Base-by-base conservation (phyloP, 2,888 invertebrate species). In the Andrena dorsata region DNA sequence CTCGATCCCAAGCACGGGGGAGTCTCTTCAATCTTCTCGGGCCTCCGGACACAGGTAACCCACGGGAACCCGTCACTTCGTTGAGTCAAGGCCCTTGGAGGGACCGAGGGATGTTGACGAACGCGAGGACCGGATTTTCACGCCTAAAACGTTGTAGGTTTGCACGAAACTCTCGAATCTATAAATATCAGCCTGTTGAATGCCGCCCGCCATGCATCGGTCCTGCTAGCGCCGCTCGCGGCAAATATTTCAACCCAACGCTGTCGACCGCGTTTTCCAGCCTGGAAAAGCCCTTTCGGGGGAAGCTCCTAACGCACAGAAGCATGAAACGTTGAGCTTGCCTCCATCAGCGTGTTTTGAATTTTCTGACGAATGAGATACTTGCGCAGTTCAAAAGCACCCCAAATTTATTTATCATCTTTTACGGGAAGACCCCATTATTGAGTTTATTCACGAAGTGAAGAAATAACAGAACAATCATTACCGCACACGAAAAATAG, bases 161-260 rank as follows among this genome's bases (percentile, higher is more conserved):
- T 89, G 86, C 90, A 88, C 88, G 89, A 90, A 90, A 91, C 90
- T 91, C 91, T 87, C 83, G 83, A 84, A 80, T 92, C 92, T 92
- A 92, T 92, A 90, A 92, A 92, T 92, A 92, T 91, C 91, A 82
- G 88, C 66, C 86, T 83, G 90, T 92, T 91, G 90, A 91, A 91
- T 90, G 80, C 86, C 86, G 87, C 89, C 90, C 90, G 89, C 89
- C 92, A 90, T 89, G 23, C 41, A 41, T 41, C 60, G 51, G 47
- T 75, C 30, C 75, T 76, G 68, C 83, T 84, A 83, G 88, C 88
- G 91, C 89, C 88, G 85, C 84, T 81, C 77, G 80, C 75, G 83
- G 78, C 49, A 85, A 87, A 85, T 85, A 85, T 87, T 73, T 41
- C 30, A 82, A 61, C 20, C 32, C 32, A 41, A 8, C 73, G 26